Conservation (phyloP, 2,113 vertebrate species). For the Aptenodytes forsteri region DNA sequence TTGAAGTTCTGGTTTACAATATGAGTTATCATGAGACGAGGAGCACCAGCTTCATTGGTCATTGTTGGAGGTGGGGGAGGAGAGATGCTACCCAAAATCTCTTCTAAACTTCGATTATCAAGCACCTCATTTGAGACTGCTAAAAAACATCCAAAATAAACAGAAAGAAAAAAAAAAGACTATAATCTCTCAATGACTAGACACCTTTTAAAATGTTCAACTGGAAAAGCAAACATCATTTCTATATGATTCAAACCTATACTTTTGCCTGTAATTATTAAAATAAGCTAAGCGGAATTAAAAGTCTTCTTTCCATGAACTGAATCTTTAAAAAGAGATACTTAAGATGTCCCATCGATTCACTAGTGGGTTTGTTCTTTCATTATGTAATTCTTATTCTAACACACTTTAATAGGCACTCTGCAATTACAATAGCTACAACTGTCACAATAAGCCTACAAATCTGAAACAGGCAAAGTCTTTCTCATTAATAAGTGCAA, state of each 20-base stretch:
- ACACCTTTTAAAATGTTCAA: not conserved
- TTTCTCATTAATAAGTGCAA: constrained; percentile 30
- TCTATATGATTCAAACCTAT: not conserved
- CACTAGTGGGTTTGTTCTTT: constrained; percentile 14
- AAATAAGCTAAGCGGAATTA: not conserved
- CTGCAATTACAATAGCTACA: constrained; percentile 30
- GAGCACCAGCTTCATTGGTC: constrained; percentile 96
- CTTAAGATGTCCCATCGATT: not conserved
- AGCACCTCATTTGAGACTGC: constrained; percentile 75
- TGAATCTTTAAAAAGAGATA: not conserved
- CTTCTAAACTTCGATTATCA: constrained; percentile 93
- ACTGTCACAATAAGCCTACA: constrained; percentile 37
- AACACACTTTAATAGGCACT: constrained; percentile 35
- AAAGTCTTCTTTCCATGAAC: not conserved
- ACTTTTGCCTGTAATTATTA: not conserved
- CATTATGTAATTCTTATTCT: constrained; percentile 49
- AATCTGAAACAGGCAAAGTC: constrained; percentile 42
- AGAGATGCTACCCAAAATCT: constrained; percentile 94
- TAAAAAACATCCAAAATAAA: constrained; percentile 74
- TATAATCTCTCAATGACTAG: not conserved
- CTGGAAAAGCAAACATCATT: not conserved
- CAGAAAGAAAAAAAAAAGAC: not conserved
- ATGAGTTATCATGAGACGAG: constrained; percentile 98
- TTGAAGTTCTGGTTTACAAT: constrained; percentile 99
- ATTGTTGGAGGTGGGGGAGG: constrained; percentile 96